Base-by-base conservation (phyloP, 2,113 vertebrate genomes). In the Vulpes lagopus region DNA sequence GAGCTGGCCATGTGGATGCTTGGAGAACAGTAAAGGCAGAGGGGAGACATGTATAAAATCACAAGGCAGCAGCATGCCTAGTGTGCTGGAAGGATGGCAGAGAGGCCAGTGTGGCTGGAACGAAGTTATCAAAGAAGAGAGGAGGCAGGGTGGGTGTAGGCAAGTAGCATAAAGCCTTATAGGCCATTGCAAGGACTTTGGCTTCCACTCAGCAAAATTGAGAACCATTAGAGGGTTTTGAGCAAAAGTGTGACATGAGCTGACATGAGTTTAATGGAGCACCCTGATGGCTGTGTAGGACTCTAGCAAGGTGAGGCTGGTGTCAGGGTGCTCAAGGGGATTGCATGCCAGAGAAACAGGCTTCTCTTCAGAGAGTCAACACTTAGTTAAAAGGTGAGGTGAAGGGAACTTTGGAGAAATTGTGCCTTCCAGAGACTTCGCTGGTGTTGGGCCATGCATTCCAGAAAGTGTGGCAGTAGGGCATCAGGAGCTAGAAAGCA, bases 281-380 rank as follows among this genome's bases (percentile, higher is more conserved):
- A 6, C 64, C 25, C 51, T 60, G 30, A 9, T 15, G 20, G n/a
- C 38, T 49, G 4, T 30, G 5, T 8, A 27, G n/a, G 51, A 32
- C n/a, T 49, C 3, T 11, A 10, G 27, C 8, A 4, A 38, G 80
- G 3, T 79, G 16, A 62, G 11, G 27, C 32, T 27, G 3, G 25
- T n/a, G 2, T 27, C 11, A 1, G 14, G 8, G 23, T 5, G 0
- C 30, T 30, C 3, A 12, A 32, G 35, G 64, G 20, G 7, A 17
- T 32, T 19, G 38, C 43, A 25, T 8, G 3, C 73, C 30, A 22
- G 55, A 19, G 43, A 53, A 43, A 67, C 5, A 14, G 53, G 5
- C 7, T 49, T 19, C 53, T 53, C 9, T 11, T 11, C 25, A 43
- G 43, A 64, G 65, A 55, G 32, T 74, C 43, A 3, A 6, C 0